These are phyloP conservation scores for Eurystomus gularis DNA, from an alignment of 2,113 vertebrate species.

Conservation along the genomic window DNA sequence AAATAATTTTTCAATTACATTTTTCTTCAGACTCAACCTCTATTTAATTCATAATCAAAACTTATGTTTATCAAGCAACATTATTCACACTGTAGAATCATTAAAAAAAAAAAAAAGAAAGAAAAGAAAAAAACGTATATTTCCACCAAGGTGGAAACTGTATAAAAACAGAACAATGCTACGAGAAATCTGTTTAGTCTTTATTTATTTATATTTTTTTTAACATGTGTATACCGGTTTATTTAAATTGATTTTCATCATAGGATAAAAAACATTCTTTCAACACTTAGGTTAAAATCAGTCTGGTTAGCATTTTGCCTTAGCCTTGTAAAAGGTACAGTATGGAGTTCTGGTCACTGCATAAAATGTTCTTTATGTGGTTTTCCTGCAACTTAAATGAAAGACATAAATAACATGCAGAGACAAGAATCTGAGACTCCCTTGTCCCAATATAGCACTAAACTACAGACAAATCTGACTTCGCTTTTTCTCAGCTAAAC, in stretches of 20 bases:
- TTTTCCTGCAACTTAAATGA: background rate
- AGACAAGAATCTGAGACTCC: background rate
- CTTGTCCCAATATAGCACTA: background rate
- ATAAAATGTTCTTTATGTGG: background rate
- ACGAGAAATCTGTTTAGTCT: background rate
- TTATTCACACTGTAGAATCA: background rate
- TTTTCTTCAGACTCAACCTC: background rate
- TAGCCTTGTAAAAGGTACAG: background rate
- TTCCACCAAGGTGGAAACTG: background rate
- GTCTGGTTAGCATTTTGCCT: background rate
- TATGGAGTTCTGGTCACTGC: background rate
- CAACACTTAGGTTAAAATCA: background rate
- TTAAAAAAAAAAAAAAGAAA: background rate
- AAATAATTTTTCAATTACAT: background rate
- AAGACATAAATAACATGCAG: background rate
- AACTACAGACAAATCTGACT: background rate
- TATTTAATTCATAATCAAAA: background rate
- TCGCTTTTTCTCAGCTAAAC: background rate
- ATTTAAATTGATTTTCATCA: background rate
- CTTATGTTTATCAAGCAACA: background rate
- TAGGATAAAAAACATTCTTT: background rate
- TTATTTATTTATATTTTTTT: background rate
- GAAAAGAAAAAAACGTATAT: background rate
- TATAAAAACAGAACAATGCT: background rate
- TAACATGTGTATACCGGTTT: background rate